Evolutionary conservation across 2,888 invertebrate species (phyloP).

Genomic region (Drosophila meridiana): DNA sequence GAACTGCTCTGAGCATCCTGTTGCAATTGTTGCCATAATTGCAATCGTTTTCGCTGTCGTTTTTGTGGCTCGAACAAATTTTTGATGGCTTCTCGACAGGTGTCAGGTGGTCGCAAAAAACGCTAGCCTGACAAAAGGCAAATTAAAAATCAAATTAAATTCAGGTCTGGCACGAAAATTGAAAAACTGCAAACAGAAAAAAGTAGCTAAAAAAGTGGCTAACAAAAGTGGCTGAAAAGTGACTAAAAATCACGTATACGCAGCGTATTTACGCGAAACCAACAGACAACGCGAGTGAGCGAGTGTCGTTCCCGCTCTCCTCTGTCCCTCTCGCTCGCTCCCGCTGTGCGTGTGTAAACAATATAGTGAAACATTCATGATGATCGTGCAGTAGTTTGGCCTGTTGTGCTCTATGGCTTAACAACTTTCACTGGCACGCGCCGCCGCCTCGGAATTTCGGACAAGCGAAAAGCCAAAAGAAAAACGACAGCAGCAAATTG

Average conservation of each 20-base stretch:
- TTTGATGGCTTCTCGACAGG: conserved; percentile 19
- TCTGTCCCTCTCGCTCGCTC: background rate
- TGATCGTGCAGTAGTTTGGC: conserved; percentile 69
- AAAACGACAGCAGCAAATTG: background rate
- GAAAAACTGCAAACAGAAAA: conserved; percentile 24
- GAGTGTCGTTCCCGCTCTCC: background rate
- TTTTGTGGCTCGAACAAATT: conserved; percentile 3
- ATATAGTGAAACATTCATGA: conserved; percentile 65
- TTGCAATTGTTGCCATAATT: background rate
- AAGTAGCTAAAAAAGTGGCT: conserved; percentile 3
- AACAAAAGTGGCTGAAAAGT: conserved; percentile 13
- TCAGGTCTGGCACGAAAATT: conserved; percentile 43
- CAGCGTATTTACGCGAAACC: conserved; percentile 53
- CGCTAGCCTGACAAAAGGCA: conserved; percentile 29
- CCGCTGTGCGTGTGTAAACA: conserved; percentile 47
- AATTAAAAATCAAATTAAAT: conserved; percentile 46
- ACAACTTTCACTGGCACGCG: conserved; percentile 76
- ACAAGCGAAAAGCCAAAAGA: background rate
- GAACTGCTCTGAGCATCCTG: conserved; percentile 2
- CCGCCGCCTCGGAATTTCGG: conserved; percentile 15
- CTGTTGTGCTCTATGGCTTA: conserved; percentile 65
- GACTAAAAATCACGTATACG: conserved; percentile 55
- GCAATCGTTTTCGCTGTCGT: background rate
- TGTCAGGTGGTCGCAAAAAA: conserved; percentile 4
- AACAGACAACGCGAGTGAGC: conserved; percentile 17